Evolutionary conservation across 2,113 vertebrate genomes (phyloP).

Genomic region (Solea solea): DNA sequence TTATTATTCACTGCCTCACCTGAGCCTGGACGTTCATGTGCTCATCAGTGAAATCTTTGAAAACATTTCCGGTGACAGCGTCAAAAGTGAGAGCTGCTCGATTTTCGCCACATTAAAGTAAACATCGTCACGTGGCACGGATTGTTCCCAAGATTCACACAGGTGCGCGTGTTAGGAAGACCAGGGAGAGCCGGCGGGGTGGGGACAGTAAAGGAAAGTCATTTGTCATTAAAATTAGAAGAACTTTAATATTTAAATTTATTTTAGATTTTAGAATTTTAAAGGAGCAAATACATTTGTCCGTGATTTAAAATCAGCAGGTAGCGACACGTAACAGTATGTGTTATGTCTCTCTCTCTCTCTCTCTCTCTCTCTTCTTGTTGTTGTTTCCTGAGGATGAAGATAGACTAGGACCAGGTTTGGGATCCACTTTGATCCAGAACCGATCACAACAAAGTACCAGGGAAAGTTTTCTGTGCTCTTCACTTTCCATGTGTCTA

Average conservation of each 20-base stretch:
- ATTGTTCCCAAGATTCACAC: neutral
- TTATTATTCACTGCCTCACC: conserved; percentile 31
- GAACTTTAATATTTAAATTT: too few relatives aligned
- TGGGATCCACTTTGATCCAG: too few relatives aligned
- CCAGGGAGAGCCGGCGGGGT: neutral
- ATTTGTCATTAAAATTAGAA: neutral
- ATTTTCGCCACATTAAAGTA: conserved; percentile 28
- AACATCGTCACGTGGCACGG: conserved; percentile 72
- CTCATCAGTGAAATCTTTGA: neutral
- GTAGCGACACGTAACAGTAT: too few relatives aligned
- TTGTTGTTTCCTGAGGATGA: too few relatives aligned
- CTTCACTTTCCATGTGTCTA: neutral
- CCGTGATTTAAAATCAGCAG: too few relatives aligned
- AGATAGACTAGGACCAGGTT: too few relatives aligned
- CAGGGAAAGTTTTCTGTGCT: too few relatives aligned
- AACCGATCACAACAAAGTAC: too few relatives aligned
- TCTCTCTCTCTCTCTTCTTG: too few relatives aligned
- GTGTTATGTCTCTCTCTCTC: too few relatives aligned
- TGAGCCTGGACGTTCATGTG: neutral
- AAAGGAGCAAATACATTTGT: too few relatives aligned
- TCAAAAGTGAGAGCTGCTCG: neutral
- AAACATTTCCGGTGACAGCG: neutral
- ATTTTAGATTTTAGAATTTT: too few relatives aligned
- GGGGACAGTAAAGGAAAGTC: neutral
- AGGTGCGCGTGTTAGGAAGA: neutral